A percentile compares a stretch with the other conserved stretches of the same genome.
These are phyloP conservation scores for Malurus alboscapulatus DNA, from an alignment of 2,113 vertebrate genomes.

Conservation along the genomic window DNA sequence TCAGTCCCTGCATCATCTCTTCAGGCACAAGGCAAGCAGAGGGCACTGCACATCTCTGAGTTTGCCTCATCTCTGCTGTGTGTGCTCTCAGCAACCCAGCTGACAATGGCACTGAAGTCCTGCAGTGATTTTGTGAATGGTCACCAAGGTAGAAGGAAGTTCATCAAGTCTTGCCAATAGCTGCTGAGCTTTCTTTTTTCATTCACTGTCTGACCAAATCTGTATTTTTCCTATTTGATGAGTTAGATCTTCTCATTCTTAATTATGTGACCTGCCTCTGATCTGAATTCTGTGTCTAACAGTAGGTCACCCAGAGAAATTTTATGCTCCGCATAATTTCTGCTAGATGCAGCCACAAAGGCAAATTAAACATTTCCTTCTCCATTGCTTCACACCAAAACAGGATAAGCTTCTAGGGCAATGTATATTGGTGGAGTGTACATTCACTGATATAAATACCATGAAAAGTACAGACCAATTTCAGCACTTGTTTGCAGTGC, in stretches of 20 bases:
- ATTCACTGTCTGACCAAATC: background rate
- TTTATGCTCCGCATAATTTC: background rate
- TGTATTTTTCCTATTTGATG: background rate
- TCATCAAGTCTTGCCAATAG: background rate
- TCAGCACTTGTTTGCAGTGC: background rate
- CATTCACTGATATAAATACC: background rate
- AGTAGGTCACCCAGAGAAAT: background rate
- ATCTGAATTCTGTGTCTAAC: background rate
- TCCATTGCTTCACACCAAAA: background rate
- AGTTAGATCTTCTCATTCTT: background rate
- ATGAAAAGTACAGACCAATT: background rate
- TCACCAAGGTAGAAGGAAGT: background rate
- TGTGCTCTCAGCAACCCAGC: background rate
- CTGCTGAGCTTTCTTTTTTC: background rate
- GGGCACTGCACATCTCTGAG: background rate
- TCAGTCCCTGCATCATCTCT: background rate
- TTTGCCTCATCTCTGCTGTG: fast-evolving
- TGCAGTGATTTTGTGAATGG: background rate
- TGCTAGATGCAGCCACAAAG: background rate
- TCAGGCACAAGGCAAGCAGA: background rate
- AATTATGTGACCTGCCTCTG: background rate
- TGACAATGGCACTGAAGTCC: background rate
- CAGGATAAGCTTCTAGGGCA: background rate
- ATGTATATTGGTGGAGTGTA: background rate
- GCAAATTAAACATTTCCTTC: background rate